These are phyloP conservation scores for Diabrotica undecimpunctata DNA, from an alignment of 1,140 invertebrate species.

Conservation along the genomic window DNA sequence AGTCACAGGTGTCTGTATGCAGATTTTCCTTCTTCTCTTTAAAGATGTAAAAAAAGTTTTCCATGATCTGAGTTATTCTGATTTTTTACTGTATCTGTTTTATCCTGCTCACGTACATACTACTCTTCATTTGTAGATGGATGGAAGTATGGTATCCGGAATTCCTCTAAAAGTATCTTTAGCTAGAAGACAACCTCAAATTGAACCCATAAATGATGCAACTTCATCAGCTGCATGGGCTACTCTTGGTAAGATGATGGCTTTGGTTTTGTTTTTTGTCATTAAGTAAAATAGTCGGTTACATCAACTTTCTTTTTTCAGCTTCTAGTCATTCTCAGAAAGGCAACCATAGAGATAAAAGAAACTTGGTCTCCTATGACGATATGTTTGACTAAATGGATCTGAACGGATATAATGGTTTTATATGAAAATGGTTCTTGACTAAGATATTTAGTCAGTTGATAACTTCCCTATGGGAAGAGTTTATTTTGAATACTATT, in stretches of 20 bases:
- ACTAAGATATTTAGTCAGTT: no score
- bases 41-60: no score
- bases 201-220: constrained; percentile 74
- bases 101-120: no score
- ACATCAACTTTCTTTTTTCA: constrained; percentile 29
- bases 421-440: neutral
- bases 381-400: constrained; percentile 49
- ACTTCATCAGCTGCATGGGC: constrained; percentile 77
- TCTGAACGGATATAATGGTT: neutral
- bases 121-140: constrained; percentile 55
- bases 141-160: constrained; percentile 75
- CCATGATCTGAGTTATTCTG: no score
- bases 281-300: constrained; percentile 9
- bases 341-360: constrained; percentile 70
- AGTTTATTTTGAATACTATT: no score
- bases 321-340: constrained; percentile 80
- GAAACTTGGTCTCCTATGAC: constrained; percentile 68
- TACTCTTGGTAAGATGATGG: constrained; percentile 57
- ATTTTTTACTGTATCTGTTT: no score
- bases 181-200: constrained; percentile 75
- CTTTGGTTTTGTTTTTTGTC: neutral
- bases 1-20: no score
- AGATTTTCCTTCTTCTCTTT: no score
- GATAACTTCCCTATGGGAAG: no score
- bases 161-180: constrained; percentile 77